Evolutionary conservation across 2,888 invertebrate species (phyloP), one percentile per base, ranked within the genome.

Genomic region (Aporophyla lueneburgensis): DNA sequence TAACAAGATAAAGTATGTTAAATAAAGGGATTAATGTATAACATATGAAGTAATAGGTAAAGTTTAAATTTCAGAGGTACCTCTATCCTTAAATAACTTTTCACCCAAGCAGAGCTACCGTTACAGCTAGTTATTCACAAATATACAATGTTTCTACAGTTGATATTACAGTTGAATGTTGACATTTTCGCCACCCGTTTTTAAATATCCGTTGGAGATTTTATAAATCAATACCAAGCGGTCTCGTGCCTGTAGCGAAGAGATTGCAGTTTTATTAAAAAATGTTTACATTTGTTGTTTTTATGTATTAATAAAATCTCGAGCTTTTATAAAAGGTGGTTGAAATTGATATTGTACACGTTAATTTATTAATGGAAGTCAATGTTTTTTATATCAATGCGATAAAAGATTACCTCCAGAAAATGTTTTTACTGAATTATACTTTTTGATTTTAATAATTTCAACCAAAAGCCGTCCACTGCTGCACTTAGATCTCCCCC

Each of bases 151-250:
- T 74, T 21, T 27, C 19, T 21, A n/a, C 40, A 21, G 24, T n/a
- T 24, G 16, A n/a, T 56, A 43, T 43, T 56, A 68, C 63, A 51
- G 54, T 19, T 67, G 43, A 21, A n/a, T 69, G 46, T 43, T 49
- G 63, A 61, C n/a, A 53, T 27, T 53, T 76, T 69, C 6, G 33
- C 69, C 19, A 53, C 58, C 12, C 12, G 14, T 59, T 78, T 78
- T 78, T 86, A 75, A 78, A 86, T 86, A 75, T 75, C 67, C 86
- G 58, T 59, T 83, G 67, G 74, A 83, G 71, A 65, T 67, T 74
- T 70, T 53, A 40, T 51, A 61, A 58, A 83, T 71, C 61, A 73
- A 83, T 74, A 83, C 69, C 46, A 53, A 12, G 16, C 19, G 21
- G 33, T 6, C 19, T 62, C 6, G 49, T 51, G 58, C 40, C 54